Conservation (phyloP, 2,797 vertebrate species). For the Lophotriccus pileatus region DNA sequence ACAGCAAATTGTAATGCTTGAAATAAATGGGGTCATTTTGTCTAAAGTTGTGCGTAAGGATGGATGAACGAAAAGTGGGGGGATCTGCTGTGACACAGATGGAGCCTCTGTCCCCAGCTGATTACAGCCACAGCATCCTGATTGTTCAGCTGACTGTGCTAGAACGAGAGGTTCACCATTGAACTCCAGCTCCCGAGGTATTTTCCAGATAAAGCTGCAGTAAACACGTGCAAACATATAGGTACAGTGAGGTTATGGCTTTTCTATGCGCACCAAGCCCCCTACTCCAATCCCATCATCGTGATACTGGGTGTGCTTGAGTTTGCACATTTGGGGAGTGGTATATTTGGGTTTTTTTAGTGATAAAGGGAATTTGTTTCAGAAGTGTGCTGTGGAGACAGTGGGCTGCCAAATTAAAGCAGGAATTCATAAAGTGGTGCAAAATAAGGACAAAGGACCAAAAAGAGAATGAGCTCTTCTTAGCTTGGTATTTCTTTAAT, state of each 20-base stretch:
- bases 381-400: neutral
- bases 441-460: neutral
- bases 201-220: neutral
- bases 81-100: neutral
- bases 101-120: neutral
- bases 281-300: neutral
- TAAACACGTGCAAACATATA: neutral
- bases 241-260: neutral
- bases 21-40: neutral
- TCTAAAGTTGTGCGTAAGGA: neutral
- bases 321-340: neutral
- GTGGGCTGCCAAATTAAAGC: neutral
- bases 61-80: neutral
- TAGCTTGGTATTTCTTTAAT: slow-evolving; percentile 74
- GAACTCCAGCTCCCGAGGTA: neutral
- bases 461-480: neutral
- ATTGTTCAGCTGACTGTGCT: neutral
- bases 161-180: neutral
- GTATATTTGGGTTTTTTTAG: neutral
- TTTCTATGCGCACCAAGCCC: neutral
- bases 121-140: neutral
- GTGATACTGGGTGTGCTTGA: neutral
- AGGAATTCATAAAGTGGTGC: neutral
- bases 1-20: neutral
- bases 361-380: neutral